Conservation (phyloP, 2,797 vertebrate genomes). For the Melanotaenia nigrans region DNA sequence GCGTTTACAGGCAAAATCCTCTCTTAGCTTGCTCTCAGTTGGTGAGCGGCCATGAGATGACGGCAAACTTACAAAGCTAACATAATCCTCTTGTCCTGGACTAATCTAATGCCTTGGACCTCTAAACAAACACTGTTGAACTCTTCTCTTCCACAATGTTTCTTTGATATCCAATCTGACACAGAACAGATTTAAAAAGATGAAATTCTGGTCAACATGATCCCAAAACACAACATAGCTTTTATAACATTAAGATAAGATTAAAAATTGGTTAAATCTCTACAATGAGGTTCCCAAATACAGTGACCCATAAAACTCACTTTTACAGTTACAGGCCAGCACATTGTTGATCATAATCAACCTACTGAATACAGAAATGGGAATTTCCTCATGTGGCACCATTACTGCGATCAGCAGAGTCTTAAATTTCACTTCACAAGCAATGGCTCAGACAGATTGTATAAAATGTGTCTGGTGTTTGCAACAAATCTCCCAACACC, state of each 20-base stretch:
- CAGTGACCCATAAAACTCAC: background rate
- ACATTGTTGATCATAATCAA: conserved; percentile 29
- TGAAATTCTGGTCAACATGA: background rate
- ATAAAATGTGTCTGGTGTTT: conserved; percentile 31
- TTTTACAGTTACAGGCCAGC: conserved; percentile 4
- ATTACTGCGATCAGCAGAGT: conserved; percentile 17
- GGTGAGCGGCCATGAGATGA: conserved; percentile 64
- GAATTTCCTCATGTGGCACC: conserved; percentile 20
- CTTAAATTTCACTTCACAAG: conserved; percentile 49
- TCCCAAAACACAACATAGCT: background rate
- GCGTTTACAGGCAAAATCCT: conserved; percentile 58
- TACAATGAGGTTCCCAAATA: background rate
- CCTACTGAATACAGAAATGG: conserved; percentile 28
- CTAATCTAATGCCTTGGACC: conserved; percentile 69
- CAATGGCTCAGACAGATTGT: conserved; percentile 42
- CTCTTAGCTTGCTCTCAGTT: conserved; percentile 64
- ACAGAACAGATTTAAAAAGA: conserved; percentile 21
- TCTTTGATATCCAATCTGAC: conserved; percentile 31
- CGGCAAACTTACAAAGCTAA: conserved; percentile 63
- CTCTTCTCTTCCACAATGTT: conserved; percentile 37
- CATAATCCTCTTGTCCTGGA: conserved; percentile 73
- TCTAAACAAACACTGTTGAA: conserved; percentile 67
- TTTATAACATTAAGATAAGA: background rate
- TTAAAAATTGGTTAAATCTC: too few relatives aligned
- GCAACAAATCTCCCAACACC: conserved; percentile 35